Evolutionary conservation across 2,113 vertebrate species (phyloP).

Genomic region (Arizona elegans): DNA sequence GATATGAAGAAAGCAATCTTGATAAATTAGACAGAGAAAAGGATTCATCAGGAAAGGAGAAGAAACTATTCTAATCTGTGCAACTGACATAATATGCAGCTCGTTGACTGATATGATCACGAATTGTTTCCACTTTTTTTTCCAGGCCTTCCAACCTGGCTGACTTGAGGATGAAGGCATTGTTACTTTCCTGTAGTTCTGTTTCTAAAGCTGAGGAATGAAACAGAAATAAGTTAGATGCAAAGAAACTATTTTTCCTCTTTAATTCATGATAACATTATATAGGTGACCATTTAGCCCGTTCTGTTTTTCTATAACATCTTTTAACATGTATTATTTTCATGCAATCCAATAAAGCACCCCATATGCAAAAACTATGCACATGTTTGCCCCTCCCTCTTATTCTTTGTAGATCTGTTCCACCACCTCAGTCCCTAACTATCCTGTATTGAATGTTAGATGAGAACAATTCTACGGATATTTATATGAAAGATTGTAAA

Average conservation of each 20-base stretch:
- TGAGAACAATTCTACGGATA: background rate
- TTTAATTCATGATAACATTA: background rate
- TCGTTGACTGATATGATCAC: slow-evolving; percentile 64
- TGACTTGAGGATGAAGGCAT: slow-evolving; percentile 68
- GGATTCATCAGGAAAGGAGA: background rate
- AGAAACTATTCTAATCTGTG: background rate
- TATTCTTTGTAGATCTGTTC: background rate
- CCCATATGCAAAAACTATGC: background rate
- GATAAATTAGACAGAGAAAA: background rate
- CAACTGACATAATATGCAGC: slow-evolving; percentile 68
- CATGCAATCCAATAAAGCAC: background rate
- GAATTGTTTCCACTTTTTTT: slow-evolving; percentile 64
- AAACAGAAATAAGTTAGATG: background rate
- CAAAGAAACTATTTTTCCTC: background rate
- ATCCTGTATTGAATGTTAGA: background rate
- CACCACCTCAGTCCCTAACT: background rate
- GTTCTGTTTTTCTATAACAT: background rate
- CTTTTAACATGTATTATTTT: background rate
- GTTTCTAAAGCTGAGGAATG: slow-evolving; percentile 72
- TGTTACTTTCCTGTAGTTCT: slow-evolving; percentile 71
- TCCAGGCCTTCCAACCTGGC: slow-evolving; percentile 72
- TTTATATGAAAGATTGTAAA: background rate
- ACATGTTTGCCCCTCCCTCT: background rate
- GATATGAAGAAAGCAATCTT: background rate
- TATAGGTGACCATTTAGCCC: background rate